Evolutionary conservation across 2,113 vertebrate species (phyloP), one percentile per base, ranked within the genome.

Genomic region (Alethe diademata): DNA sequence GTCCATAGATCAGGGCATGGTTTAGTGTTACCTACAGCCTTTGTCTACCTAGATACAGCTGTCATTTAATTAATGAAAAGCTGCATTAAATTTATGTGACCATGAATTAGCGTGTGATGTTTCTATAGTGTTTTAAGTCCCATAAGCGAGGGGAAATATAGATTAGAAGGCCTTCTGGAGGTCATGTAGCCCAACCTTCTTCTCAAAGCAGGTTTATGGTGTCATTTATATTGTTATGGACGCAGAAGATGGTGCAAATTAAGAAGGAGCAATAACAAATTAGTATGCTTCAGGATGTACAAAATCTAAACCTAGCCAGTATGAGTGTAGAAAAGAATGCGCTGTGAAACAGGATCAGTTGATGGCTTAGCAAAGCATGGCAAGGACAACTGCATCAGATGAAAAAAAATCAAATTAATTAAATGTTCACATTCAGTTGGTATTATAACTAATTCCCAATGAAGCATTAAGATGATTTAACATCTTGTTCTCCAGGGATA

Each of bases 401-500:
- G 53, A 74, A 94, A 90, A 90, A 95, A 95, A 92, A 60, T 71
- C 36, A 53, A 60, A 82, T 81, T 91, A 78, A 88, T 96, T 93
- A 89, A 75, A 71, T 87, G 53, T 91, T 89, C 86, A 65, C 42
- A 87, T 93, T 92, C 65, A 72, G 8, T 61, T 72, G 61, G 66
- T 85, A 69, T 92, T 91, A 81, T 57, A 84, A 71, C 40, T 91
- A 87, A 95, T 81, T 89, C 73, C 42, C 60, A 87, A 14, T 72
- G 61, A 81, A 89, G 57, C 57, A 54, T 91, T 92, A 81, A 72
- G 65, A 87, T 84, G 64, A 95, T 96, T 97, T 95, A 95, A 81
- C 70, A 75, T 93, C 53, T 75, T 85, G 15, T 69, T 95, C 86
- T 78, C 45, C 36, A 81, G 86, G 73, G 94, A 62, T 88, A 67